phyloP scores from a whole-genome alignment of 2,888 invertebrate genomes.

The Phortica magna region DNA sequence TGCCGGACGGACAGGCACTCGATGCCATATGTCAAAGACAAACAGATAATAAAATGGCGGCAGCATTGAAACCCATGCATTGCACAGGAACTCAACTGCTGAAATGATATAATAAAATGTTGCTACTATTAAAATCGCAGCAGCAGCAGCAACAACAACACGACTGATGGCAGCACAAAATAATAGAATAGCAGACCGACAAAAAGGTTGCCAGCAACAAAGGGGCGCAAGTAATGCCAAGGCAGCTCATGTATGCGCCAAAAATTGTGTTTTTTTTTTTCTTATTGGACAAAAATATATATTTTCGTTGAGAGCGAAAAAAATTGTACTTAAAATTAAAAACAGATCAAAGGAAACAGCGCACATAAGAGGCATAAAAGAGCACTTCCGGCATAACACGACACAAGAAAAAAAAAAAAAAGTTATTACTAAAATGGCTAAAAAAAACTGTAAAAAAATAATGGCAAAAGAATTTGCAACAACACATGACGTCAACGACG shows the following conservation, averaged over 20 bases:
- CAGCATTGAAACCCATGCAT: conserved; percentile 43
- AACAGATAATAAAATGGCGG: conserved; percentile 31
- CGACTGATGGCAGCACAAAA: background rate
- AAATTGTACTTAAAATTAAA: conserved; percentile 65
- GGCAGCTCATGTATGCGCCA: conserved; percentile 16
- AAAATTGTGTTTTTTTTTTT: background rate
- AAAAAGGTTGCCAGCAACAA: background rate
- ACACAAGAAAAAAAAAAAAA: no score
- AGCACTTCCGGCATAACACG: conserved; percentile 60
- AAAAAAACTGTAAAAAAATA: background rate
- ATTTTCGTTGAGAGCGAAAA: conserved; percentile 28
- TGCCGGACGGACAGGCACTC: conserved; percentile 33
- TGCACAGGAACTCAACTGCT: background rate
- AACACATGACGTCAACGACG: conserved; percentile 45
- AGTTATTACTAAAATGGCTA: conserved; percentile 64
- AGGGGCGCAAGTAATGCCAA: conserved; percentile 21
- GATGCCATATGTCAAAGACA: conserved; percentile 35
- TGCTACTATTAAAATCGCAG: conserved; percentile 40
- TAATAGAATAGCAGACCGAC: conserved; percentile 8
- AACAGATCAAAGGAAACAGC: conserved; percentile 67
- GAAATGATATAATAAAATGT: conserved; percentile 52
- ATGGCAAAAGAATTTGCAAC: conserved; percentile 30
- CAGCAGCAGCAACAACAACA: conserved; percentile 33
- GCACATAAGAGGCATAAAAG: conserved; percentile 50
- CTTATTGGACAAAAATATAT: background rate